These are phyloP conservation scores for Heterotilapia buettikoferi DNA, from an alignment of 2,113 vertebrate genomes.

Conservation along the genomic window DNA sequence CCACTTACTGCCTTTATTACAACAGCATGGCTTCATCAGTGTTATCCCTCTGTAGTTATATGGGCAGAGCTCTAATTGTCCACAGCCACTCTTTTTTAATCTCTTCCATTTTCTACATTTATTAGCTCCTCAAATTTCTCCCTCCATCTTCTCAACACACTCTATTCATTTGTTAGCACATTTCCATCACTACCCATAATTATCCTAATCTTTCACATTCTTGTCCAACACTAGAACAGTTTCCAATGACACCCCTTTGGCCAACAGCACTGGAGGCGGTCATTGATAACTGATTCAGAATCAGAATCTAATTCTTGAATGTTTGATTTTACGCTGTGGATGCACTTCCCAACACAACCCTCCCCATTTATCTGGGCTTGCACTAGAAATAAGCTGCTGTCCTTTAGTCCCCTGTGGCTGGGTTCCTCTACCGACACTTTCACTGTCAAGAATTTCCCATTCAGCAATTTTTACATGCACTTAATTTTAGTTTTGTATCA, in stretches of 20 bases:
- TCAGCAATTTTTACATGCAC: background rate
- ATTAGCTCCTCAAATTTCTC: background rate
- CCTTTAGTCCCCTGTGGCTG: background rate
- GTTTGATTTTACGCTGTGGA: background rate
- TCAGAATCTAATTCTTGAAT: background rate
- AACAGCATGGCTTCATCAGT: background rate
- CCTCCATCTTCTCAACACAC: background rate
- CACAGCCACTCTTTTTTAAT: background rate
- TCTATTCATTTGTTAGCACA: background rate
- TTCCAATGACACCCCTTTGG: background rate
- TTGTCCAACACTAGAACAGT: background rate
- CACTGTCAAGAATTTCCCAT: background rate
- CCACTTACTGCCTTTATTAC: background rate
- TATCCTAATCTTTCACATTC: background rate
- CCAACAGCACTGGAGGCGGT: background rate
- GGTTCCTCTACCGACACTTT: background rate
- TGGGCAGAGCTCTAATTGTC: background rate
- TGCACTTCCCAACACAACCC: background rate
- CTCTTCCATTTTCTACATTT: background rate
- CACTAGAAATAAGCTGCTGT: background rate
- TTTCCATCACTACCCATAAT: background rate
- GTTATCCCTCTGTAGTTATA: background rate
- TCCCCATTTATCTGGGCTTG: background rate
- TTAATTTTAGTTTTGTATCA: background rate
- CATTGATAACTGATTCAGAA: background rate